These are phyloP conservation scores for Cryptoleucopteryx plumbea DNA, from an alignment of 2,113 vertebrate genomes.

Conservation along the genomic window DNA sequence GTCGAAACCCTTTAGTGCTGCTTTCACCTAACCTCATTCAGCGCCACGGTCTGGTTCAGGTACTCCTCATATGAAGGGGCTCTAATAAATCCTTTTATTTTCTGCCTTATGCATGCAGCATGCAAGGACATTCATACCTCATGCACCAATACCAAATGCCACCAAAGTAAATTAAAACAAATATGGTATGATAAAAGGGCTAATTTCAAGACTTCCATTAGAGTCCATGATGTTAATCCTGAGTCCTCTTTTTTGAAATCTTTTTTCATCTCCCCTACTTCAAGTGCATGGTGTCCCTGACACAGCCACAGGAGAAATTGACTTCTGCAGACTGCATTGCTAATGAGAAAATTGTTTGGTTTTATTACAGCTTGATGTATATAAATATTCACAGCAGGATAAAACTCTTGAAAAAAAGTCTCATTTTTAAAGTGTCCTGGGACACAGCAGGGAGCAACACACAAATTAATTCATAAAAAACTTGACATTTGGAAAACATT, in stretches of 20 bases:
- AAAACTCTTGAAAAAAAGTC: neutral
- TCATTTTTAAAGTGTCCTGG: neutral
- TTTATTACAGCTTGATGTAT: slow-evolving; percentile 11
- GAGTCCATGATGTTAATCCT: neutral
- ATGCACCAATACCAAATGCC: neutral
- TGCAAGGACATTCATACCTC: neutral
- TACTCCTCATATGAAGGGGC: neutral
- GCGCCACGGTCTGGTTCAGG: neutral
- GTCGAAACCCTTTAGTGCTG: neutral
- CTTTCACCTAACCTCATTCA: neutral
- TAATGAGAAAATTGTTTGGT: slow-evolving; percentile 23
- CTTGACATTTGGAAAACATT: neutral
- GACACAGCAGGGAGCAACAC: neutral
- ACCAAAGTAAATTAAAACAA: slow-evolving; percentile 31
- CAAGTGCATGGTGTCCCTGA: neutral
- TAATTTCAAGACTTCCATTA: neutral
- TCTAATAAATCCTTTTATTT: neutral
- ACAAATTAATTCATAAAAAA: neutral
- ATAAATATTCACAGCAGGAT: slow-evolving; percentile 20
- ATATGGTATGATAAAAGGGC: neutral
- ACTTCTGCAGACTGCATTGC: neutral
- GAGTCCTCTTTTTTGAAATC: neutral
- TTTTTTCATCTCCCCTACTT: neutral
- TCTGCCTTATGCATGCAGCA: neutral
- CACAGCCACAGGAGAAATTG: neutral